A percentile compares a stretch with the other conserved stretches of the same genome.
phyloP scores from a whole-genome alignment of 1,140 invertebrate genomes.

The Pachyrhynchus sulphureomaculatus region DNA sequence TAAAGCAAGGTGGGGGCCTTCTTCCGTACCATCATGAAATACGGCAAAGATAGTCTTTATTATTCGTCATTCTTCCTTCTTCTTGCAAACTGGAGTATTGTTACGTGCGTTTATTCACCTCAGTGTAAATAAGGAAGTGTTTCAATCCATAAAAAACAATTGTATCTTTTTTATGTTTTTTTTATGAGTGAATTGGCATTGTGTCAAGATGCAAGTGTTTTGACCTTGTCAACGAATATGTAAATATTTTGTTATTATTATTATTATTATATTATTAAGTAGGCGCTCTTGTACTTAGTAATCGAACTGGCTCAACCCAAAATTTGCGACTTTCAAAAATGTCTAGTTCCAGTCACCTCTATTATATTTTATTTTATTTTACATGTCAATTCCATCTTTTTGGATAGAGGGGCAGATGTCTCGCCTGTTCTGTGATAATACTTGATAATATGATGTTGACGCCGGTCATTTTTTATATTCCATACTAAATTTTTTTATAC shows the following conservation, averaged over 20 bases:
- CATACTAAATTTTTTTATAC: no score
- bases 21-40: not conserved
- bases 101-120: no score
- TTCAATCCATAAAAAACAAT: not conserved
- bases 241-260: slow-evolving; percentile 33
- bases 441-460: no score
- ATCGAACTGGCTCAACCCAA: no score
- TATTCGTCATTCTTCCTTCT: not conserved
- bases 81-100: not conserved
- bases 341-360: no score
- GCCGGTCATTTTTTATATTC: no score
- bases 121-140: no score
- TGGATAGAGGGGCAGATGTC: no score
- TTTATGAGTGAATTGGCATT: not conserved
- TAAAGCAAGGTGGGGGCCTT: not conserved
- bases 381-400: no score
- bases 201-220: slow-evolving; percentile 43
- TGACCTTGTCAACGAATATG: slow-evolving; percentile 44
- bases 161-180: slow-evolving; percentile 3
- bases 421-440: no score
- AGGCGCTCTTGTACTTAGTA: slow-evolving; percentile 6
- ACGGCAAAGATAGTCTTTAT: not conserved
- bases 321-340: no score
- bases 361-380: no score
- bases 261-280: slow-evolving; percentile 1